Percentiles rank a stretch among this genome's conserved stretches.
phyloP scores from a whole-genome alignment of 2,888 invertebrate species.

The Caenorhabditis imperialis region DNA sequence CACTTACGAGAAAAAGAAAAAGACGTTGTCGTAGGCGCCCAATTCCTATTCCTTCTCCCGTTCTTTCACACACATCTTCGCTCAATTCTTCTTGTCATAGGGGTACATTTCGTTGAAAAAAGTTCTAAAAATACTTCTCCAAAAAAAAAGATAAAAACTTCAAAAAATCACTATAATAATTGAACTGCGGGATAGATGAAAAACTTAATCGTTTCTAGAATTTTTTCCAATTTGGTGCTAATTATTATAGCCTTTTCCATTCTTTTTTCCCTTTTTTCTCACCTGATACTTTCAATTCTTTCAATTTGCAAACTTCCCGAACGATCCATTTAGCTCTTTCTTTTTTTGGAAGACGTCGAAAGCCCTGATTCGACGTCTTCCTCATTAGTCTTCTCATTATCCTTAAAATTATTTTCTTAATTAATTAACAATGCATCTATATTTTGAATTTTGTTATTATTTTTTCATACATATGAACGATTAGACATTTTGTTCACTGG shows the following conservation, averaged over 20 bases:
- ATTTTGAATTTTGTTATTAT: too few species aligned
- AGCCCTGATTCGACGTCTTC: too few species aligned
- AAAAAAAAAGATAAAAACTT: background rate
- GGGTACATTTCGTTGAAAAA: constrained; percentile 23
- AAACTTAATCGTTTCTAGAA: too few species aligned
- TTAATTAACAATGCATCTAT: too few species aligned
- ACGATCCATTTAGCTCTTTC: background rate
- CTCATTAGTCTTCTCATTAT: too few species aligned
- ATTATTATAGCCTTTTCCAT: background rate
- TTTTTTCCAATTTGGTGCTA: too few species aligned
- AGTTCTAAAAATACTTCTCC: background rate
- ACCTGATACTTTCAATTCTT: background rate
- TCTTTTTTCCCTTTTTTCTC: background rate
- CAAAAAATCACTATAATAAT: too few species aligned
- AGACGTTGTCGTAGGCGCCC: constrained; percentile 40
- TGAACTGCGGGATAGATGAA: too few species aligned
- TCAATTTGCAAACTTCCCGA: too few species aligned
- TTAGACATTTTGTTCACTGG: constrained; percentile 12
- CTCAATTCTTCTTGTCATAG: constrained; percentile 40
- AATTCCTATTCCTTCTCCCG: background rate
- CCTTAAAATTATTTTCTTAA: too few species aligned
- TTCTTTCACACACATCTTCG: constrained; percentile 9
- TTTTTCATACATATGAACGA: constrained; percentile 12
- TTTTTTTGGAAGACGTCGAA: background rate
- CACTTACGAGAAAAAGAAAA: constrained; percentile 72